phyloP scores from a whole-genome alignment of 1,140 invertebrate species.

The Radopholus similis region DNA sequence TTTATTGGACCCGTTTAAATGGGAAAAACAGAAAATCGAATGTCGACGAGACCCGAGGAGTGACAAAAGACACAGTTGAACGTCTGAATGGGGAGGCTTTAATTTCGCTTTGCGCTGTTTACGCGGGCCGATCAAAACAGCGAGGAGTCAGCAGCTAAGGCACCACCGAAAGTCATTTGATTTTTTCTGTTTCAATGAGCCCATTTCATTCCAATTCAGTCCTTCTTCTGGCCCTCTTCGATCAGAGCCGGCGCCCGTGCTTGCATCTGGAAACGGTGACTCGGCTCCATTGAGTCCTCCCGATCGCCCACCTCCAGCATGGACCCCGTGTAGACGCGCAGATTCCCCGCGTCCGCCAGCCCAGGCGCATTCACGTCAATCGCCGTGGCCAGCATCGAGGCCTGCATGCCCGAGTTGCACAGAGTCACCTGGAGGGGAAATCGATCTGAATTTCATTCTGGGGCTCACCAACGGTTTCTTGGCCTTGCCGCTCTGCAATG shows the following conservation, averaged over 20 bases:
- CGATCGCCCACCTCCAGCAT: not conserved
- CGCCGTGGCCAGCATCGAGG: slow-evolving; percentile 46
- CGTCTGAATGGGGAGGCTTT: too few species aligned
- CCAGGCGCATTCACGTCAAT: slow-evolving; percentile 30
- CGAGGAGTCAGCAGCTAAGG: too few species aligned
- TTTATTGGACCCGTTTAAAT: too few species aligned
- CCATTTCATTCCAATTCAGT: not conserved
- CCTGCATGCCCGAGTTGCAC: slow-evolving; percentile 56
- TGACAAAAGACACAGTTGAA: too few species aligned
- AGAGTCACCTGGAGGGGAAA: slow-evolving; percentile 43
- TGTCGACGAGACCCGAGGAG: too few species aligned
- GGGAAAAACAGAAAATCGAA: too few species aligned
- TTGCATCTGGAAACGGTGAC: not conserved
- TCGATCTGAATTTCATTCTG: too few species aligned
- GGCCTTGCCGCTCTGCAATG: too few species aligned
- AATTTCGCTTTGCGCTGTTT: too few species aligned
- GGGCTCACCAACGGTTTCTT: too few species aligned
- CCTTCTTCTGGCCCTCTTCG: not conserved
- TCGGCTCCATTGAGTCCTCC: not conserved
- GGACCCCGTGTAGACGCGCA: not conserved
- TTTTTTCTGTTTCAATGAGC: not conserved
- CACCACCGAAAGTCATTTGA: too few species aligned
- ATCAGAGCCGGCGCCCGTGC: not conserved
- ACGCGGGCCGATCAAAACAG: too few species aligned
- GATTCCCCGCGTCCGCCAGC: not conserved